Percentiles rank a stretch among this genome's conserved stretches.
Conservation (phyloP, 1,140 invertebrate genomes). For the Nixonia krombeini region DNA sequence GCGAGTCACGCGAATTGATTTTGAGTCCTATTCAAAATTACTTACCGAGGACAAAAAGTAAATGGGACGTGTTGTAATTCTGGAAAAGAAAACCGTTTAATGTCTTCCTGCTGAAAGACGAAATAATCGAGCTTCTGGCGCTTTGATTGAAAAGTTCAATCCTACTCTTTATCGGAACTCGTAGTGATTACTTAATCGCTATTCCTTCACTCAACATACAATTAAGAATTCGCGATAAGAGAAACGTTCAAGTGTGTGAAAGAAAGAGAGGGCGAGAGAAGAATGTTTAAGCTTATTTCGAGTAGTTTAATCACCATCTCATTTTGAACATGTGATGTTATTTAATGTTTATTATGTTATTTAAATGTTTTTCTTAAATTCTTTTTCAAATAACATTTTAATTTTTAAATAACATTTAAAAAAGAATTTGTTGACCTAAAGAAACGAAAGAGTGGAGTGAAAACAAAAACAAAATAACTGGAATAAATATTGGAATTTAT, state of each 20-base stretch:
- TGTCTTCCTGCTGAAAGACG: conserved; percentile 35
- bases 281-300: too few relatives aligned
- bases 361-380: not conserved
- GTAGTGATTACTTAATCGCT: conserved; percentile 54
- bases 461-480: too few relatives aligned
- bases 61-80: conserved; percentile 20
- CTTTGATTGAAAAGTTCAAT: conserved; percentile 53
- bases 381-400: too few relatives aligned
- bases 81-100: conserved; percentile 47
- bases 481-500: too few relatives aligned
- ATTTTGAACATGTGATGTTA: not conserved
- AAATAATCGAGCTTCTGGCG: conserved; percentile 35
- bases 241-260: too few relatives aligned
- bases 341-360: not conserved
- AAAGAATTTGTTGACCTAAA: too few relatives aligned
- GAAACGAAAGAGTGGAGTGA: too few relatives aligned
- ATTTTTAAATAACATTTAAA: too few relatives aligned
- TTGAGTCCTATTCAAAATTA: conserved; percentile 43
- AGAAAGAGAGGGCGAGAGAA: too few relatives aligned
- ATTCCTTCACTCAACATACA: conserved; percentile 22
- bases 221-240: conserved; percentile 33
- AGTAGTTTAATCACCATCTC: conserved; percentile 42
- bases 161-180: conserved; percentile 36
- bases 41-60: conserved; percentile 39
- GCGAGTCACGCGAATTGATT: conserved; percentile 40